Evolutionary conservation across 2,888 invertebrate genomes (phyloP).

Genomic region (Melieria crassipennis): DNA sequence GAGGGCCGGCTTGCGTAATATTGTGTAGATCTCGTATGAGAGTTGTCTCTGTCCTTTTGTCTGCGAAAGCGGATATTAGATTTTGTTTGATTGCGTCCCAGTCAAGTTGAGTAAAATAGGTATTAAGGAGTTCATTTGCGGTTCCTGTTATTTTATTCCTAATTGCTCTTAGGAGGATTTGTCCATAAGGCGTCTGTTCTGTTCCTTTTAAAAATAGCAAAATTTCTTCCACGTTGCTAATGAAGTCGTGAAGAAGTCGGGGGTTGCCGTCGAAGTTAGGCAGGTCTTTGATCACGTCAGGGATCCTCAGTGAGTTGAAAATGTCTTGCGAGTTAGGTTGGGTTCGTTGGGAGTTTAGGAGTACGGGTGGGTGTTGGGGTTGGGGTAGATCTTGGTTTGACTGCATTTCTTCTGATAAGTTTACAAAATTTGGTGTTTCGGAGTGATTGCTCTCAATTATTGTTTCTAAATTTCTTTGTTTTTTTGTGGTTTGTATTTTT

Average conservation of each 20-base stretch:
- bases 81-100: constrained; percentile 22
- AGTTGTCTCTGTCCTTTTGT: constrained; percentile 23
- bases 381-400: too few relatives aligned
- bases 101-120: constrained; percentile 38
- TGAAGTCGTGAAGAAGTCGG: constrained; percentile 36
- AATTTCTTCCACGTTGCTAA: constrained; percentile 42
- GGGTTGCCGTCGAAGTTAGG: constrained; percentile 39
- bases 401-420: too few relatives aligned
- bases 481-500: too few relatives aligned
- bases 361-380: too few relatives aligned
- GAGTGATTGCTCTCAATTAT: too few relatives aligned
- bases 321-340: too few relatives aligned
- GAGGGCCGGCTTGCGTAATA: constrained; percentile 28
- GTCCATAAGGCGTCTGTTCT: constrained; percentile 27
- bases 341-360: too few relatives aligned
- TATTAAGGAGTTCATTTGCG: constrained; percentile 43
- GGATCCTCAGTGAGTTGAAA: neutral
- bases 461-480: too few relatives aligned
- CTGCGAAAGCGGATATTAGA: too few relatives aligned
- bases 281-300: constrained; percentile 41
- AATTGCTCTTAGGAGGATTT: constrained; percentile 39
- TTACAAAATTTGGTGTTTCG: too few relatives aligned
- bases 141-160: constrained; percentile 42
- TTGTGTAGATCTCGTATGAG: constrained; percentile 39
- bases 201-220: constrained; percentile 31